phyloP scores from a whole-genome alignment of 2,113 vertebrate genomes.

The Caretta caretta region DNA sequence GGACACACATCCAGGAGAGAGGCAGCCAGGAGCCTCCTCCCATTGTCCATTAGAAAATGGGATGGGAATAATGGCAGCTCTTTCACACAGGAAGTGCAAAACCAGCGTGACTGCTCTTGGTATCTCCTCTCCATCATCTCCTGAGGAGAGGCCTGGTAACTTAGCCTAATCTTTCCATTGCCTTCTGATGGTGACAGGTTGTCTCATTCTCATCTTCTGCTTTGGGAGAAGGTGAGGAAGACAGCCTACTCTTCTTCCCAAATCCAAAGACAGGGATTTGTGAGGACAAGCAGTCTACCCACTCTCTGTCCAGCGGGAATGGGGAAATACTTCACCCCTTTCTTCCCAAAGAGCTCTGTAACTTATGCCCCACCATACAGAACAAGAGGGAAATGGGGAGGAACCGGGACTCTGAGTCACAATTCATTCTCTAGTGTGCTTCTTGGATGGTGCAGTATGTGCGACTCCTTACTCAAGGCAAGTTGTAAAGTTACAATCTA shows the following conservation, averaged over 20 bases:
- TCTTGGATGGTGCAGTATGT: neutral
- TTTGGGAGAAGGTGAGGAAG: neutral
- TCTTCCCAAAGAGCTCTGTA: rapidly evolving
- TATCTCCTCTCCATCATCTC: neutral
- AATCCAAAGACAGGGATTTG: neutral
- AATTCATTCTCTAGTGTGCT: neutral
- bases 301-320: neutral
- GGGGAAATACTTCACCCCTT: rapidly evolving
- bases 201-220: neutral
- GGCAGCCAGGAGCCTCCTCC: neutral
- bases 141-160: neutral
- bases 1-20: neutral
- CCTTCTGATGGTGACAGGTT: neutral
- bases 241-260: neutral
- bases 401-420: neutral
- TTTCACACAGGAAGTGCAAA: neutral
- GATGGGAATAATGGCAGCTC: neutral
- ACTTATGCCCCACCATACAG: neutral
- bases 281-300: neutral
- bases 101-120: neutral
- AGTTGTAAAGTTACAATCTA: neutral
- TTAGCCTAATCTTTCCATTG: neutral
- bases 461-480: neutral
- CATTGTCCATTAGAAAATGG: neutral
- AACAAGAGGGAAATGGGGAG: neutral